phyloP scores from a whole-genome alignment of 1,140 invertebrate species.

The Drosophila melanica region DNA sequence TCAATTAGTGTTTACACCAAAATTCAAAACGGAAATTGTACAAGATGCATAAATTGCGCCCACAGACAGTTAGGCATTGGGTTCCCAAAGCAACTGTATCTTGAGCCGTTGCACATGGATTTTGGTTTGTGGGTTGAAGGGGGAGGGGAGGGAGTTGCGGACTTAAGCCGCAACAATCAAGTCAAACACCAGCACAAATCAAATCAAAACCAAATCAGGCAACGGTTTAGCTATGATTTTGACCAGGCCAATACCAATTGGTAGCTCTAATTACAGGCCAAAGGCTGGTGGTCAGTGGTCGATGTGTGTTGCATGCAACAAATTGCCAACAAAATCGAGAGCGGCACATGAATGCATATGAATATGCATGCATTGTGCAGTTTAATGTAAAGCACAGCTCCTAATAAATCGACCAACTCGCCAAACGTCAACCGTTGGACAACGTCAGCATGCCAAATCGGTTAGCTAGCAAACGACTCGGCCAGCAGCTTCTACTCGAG shows the following conservation, averaged over 20 bases:
- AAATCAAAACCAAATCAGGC: slow-evolving; percentile 37
- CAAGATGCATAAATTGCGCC: slow-evolving; percentile 57
- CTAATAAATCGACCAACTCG: slow-evolving; percentile 74
- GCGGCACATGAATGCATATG: background rate
- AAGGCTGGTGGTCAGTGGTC: slow-evolving; percentile 6
- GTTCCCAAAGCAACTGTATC: background rate
- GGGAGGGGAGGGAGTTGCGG: too few relatives aligned
- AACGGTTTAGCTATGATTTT: slow-evolving; percentile 39
- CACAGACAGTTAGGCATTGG: slow-evolving; percentile 14
- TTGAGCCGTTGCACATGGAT: background rate
- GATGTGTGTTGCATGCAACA: slow-evolving; percentile 45
- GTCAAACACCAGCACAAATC: slow-evolving; percentile 38
- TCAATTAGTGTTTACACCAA: slow-evolving; percentile 48
- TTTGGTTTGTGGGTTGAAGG: background rate
- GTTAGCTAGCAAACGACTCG: slow-evolving; percentile 44
- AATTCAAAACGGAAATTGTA: slow-evolving; percentile 62
- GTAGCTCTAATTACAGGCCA: slow-evolving; percentile 37
- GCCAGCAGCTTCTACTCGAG: slow-evolving; percentile 29
- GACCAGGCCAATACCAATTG: slow-evolving; percentile 32
- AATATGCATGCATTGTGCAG: slow-evolving; percentile 1
- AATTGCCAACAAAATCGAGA: slow-evolving; percentile 39
- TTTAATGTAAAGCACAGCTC: slow-evolving; percentile 58
- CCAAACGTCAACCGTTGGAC: slow-evolving; percentile 62
- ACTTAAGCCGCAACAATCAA: slow-evolving; percentile 44
- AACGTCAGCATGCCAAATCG: slow-evolving; percentile 61